These are phyloP conservation scores for Thunnus thynnus DNA, from an alignment of 2,113 vertebrate genomes.

Conservation along the genomic window DNA sequence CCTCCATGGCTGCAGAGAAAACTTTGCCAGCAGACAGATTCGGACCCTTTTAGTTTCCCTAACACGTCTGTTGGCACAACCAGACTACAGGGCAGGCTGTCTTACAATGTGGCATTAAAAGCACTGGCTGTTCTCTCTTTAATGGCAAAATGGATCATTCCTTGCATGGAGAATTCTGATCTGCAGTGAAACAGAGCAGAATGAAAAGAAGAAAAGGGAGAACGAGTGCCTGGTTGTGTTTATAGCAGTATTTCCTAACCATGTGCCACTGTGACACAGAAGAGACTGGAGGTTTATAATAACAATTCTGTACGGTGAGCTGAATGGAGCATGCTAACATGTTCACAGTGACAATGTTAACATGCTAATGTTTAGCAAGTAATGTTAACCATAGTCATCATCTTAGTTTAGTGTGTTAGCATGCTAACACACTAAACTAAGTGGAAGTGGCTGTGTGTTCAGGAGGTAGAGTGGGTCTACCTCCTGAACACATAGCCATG, in stretches of 20 bases:
- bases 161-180: background rate
- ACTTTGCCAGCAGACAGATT: slow-evolving; percentile 52
- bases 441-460: too few relatives aligned
- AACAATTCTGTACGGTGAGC: too few relatives aligned
- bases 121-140: slow-evolving; percentile 29
- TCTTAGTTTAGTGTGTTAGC: too few relatives aligned
- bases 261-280: too few relatives aligned
- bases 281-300: too few relatives aligned
- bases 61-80: slow-evolving; percentile 42
- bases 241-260: background rate
- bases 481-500: too few relatives aligned
- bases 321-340: too few relatives aligned
- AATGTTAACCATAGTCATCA: too few relatives aligned
- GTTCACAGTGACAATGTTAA: too few relatives aligned
- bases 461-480: too few relatives aligned
- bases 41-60: slow-evolving; percentile 44
- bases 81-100: slow-evolving; percentile 28
- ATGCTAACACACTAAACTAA: too few relatives aligned
- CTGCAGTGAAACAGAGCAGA: slow-evolving; percentile 10
- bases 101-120: slow-evolving; percentile 43
- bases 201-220: background rate
- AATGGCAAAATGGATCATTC: slow-evolving; percentile 30
- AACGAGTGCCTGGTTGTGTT: background rate
- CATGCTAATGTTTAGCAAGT: too few relatives aligned
- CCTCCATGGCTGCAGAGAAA: slow-evolving; percentile 46